These are phyloP conservation scores for Corythornis madagascariensis DNA, from an alignment of 2,113 vertebrate genomes.

Conservation along the genomic window DNA sequence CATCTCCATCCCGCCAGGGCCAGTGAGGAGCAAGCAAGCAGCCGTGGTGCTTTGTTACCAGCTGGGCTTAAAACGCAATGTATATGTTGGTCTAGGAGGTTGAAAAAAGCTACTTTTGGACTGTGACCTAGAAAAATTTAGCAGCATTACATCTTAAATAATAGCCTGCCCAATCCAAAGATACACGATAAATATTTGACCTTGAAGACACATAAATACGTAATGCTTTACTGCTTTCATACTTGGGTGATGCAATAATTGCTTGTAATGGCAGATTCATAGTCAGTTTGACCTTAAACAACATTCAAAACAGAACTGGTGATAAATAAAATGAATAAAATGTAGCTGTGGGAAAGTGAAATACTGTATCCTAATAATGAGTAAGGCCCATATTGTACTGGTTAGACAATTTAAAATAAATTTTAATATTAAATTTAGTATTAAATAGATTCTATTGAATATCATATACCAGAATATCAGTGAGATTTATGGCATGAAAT, in stretches of 20 bases:
- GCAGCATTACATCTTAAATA: not conserved
- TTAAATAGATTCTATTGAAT: not conserved
- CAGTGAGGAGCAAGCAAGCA: too few relatives aligned
- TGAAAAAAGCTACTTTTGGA: not conserved
- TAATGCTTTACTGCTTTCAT: not conserved
- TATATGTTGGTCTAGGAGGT: not conserved
- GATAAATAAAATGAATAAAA: not conserved
- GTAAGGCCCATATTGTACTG: not conserved
- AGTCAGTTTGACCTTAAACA: not conserved
- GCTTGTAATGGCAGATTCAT: not conserved
- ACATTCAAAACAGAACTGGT: not conserved
- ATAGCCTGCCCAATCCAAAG: not conserved
- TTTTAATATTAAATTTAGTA: slow-evolving; percentile 10
- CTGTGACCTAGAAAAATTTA: not conserved
- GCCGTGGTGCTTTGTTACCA: not conserved
- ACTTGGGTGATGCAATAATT: not conserved
- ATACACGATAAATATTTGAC: not conserved
- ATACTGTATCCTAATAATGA: not conserved
- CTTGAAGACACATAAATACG: not conserved
- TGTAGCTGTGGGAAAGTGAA: not conserved
- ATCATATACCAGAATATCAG: not conserved
- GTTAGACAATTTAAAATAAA: slow-evolving; percentile 1
- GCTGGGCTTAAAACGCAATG: not conserved
- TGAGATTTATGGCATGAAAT: slow-evolving; percentile 12
- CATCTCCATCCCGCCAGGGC: not conserved